Evolutionary conservation across 2,888 invertebrate genomes (phyloP).

Genomic region (Drosophila paranaensis): DNA sequence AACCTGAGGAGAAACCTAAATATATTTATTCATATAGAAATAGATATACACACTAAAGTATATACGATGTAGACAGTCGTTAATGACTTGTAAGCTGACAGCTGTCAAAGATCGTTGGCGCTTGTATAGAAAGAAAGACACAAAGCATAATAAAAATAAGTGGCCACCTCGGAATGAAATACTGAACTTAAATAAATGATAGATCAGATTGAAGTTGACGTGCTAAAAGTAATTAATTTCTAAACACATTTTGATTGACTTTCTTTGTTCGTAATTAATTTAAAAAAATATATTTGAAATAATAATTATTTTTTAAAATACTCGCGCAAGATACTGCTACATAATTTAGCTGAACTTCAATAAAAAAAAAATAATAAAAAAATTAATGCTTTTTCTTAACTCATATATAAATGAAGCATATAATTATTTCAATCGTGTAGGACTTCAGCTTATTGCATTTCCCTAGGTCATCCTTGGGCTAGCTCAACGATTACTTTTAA

Average conservation of each 20-base stretch:
- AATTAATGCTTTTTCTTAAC: no score
- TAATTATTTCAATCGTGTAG: constrained; percentile 3
- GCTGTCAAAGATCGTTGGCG: constrained; percentile 20
- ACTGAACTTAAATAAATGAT: constrained; percentile 1
- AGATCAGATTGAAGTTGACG: neutral
- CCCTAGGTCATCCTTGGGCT: neutral
- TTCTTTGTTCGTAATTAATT: neutral
- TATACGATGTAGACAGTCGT: constrained; percentile 7
- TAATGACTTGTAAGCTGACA: constrained; percentile 32
- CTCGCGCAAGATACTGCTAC: no score
- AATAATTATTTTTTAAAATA: no score
- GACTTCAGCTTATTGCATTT: neutral
- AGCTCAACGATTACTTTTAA: constrained; percentile 3
- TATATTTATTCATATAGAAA: no score
- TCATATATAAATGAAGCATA: neutral
- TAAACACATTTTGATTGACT: neutral
- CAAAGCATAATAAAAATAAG: neutral
- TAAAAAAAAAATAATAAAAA: no score
- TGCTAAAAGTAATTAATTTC: neutral
- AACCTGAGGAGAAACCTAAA: neutral
- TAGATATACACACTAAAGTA: no score
- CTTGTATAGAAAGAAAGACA: neutral
- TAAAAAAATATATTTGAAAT: no score
- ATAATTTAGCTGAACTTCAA: no score
- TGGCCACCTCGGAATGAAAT: constrained; percentile 6